These are phyloP conservation scores for Hydra vulgaris DNA, from an alignment of 30 jellyfish, hydroid and myxozoan genomes.

Conservation along the genomic window DNA sequence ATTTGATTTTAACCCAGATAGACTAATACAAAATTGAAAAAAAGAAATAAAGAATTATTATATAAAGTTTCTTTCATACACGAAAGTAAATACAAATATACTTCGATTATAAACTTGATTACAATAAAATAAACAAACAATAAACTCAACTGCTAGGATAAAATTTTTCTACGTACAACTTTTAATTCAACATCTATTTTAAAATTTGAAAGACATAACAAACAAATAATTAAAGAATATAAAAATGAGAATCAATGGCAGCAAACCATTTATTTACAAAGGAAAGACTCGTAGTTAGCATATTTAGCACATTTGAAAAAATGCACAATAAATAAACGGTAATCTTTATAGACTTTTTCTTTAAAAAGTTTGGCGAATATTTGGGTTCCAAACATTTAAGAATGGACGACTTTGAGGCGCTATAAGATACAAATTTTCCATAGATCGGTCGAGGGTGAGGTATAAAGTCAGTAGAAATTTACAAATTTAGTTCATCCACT, in stretches of 20 bases:
- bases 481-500: conserved; percentile 45
- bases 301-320: too few species aligned
- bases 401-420: too few species aligned
- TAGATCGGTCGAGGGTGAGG: too few species aligned
- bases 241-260: neutral
- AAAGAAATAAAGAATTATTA: too few species aligned
- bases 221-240: neutral
- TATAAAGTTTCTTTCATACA: neutral
- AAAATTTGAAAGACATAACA: neutral
- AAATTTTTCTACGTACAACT: neutral
- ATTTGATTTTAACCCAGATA: too few species aligned
- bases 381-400: too few species aligned
- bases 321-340: too few species aligned
- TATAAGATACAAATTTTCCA: too few species aligned
- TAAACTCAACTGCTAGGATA: neutral
- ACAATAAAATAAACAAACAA: neutral
- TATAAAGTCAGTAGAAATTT: neutral
- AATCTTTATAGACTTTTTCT: too few species aligned
- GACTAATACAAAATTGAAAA: too few species aligned
- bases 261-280: neutral
- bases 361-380: too few species aligned
- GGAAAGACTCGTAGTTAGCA: neutral
- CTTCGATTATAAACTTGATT: neutral
- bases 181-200: neutral
- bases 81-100: neutral